Conservation (phyloP, 2,113 vertebrate genomes). For the Alces alces region DNA sequence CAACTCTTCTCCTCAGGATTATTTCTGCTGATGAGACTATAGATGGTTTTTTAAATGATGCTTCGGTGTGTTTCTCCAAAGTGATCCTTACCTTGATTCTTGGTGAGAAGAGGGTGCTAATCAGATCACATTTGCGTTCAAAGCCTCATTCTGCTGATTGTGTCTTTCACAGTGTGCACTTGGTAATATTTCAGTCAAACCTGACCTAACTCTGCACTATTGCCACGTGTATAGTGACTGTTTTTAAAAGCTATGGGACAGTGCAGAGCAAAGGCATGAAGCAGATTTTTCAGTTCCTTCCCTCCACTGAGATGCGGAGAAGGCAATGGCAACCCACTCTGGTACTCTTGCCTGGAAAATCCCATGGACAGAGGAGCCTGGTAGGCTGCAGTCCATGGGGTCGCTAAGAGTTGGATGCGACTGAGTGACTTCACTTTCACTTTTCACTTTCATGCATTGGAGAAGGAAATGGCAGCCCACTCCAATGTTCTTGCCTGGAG, state of each 20-base stretch:
- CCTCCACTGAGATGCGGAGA: background rate
- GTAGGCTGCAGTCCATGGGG: background rate
- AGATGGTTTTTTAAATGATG: background rate
- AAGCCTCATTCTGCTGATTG: background rate
- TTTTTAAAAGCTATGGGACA: background rate
- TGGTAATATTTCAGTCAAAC: background rate
- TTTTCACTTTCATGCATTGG: background rate
- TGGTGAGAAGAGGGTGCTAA: background rate
- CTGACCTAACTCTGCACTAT: background rate
- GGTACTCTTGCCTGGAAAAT: background rate
- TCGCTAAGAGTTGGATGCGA: background rate
- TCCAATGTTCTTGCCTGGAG: background rate
- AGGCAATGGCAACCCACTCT: background rate
- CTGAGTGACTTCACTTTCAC: background rate
- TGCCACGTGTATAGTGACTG: background rate
- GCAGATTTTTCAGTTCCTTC: background rate
- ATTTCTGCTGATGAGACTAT: background rate
- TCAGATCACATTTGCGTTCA: background rate
- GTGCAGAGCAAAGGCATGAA: background rate
- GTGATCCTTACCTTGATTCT: background rate
- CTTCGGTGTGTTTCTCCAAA: slow-evolving; percentile 15
- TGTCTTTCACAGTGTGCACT: background rate
- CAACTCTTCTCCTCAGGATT: background rate
- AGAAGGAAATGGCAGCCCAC: background rate
- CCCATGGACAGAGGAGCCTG: background rate